These are phyloP conservation scores for Podabrus alpinus DNA, from an alignment of 2,888 invertebrate species.

Conservation along the genomic window DNA sequence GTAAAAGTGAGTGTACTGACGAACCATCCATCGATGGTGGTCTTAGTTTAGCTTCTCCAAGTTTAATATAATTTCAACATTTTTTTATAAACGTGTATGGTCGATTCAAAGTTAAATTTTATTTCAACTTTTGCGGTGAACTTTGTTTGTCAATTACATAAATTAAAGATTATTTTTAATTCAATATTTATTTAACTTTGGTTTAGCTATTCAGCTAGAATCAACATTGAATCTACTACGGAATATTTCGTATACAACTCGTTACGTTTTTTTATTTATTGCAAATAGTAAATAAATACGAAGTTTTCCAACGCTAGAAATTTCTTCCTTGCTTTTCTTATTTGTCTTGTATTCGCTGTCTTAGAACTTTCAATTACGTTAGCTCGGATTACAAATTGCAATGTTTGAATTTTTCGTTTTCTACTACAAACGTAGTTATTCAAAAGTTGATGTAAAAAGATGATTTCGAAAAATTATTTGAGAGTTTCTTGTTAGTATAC, in stretches of 20 bases:
- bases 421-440: background rate
- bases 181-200: background rate
- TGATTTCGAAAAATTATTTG: background rate
- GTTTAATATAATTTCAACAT: too few relatives aligned
- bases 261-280: background rate
- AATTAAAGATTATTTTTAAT: background rate
- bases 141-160: too few relatives aligned
- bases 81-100: too few relatives aligned
- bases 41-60: too few relatives aligned
- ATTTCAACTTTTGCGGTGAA: too few relatives aligned
- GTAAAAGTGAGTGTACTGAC: too few relatives aligned
- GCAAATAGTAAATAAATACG: background rate
- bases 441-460: background rate
- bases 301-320: background rate
- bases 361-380: background rate
- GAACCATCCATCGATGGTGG: too few relatives aligned
- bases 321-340: background rate
- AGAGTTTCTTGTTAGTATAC: background rate
- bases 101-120: too few relatives aligned
- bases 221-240: background rate
- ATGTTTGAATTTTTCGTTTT: background rate
- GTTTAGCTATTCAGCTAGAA: background rate
- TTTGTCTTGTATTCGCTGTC: background rate
- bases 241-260: background rate
- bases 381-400: background rate